Evolutionary conservation across 2,113 vertebrate species (phyloP).

Genomic region (Mionectes macconnelli): DNA sequence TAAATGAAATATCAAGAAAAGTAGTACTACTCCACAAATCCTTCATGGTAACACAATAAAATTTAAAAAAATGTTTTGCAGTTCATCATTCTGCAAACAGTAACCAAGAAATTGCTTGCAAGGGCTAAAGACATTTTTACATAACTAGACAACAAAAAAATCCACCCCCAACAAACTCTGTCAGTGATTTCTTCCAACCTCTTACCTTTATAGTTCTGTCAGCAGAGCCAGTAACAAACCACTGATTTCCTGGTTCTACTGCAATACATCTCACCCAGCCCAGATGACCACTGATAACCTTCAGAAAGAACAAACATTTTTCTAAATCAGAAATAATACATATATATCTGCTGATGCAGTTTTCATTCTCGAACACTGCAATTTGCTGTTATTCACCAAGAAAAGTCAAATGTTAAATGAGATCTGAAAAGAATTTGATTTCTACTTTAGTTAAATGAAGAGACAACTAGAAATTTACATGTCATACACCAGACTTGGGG

Average conservation of each 20-base stretch:
- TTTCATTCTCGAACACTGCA: not conserved
- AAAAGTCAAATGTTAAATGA: not conserved
- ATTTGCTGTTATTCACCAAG: not conserved
- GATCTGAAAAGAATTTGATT: not conserved
- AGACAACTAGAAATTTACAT: not conserved
- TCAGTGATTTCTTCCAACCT: not conserved
- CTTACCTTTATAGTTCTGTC: constrained; percentile 97
- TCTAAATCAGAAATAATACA: not conserved
- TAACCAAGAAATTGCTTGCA: not conserved
- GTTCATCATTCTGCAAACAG: not conserved
- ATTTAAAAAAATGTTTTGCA: not conserved
- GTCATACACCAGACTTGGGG: not conserved
- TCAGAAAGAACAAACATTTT: not conserved
- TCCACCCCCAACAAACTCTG: fast-evolving
- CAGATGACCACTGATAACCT: constrained; percentile 98
- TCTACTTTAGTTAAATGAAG: not conserved
- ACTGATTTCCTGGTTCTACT: constrained; percentile 97
- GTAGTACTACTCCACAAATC: not conserved
- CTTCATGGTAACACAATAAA: not conserved
- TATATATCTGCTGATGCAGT: not conserved
- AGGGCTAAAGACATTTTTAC: not conserved
- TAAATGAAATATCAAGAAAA: not conserved
- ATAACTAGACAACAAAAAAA: not conserved
- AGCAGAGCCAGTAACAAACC: constrained; percentile 98
- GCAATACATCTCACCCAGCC: constrained; percentile 97